A percentile compares a stretch with the other conserved stretches of the same genome.
These are phyloP conservation scores for Drosophila barbarae DNA, from an alignment of 2,888 invertebrate species.

Conservation along the genomic window DNA sequence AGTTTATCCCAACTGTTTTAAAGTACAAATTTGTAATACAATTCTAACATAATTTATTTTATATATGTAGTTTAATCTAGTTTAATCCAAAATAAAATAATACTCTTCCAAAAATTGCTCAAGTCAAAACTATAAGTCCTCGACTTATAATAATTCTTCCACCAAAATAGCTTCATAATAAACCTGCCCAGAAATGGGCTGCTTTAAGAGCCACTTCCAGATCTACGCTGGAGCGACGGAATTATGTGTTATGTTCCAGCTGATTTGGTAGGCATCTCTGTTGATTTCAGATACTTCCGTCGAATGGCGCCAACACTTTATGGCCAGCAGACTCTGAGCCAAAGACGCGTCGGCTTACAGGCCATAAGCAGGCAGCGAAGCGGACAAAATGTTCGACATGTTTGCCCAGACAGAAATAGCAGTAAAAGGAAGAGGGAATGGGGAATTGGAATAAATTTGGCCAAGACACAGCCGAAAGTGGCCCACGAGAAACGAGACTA, in stretches of 20 bases:
- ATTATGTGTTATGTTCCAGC: conserved; percentile 26
- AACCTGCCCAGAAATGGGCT: not conserved
- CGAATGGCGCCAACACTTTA: conserved; percentile 45
- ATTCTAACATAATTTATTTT: too few species aligned
- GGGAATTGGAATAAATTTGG: conserved; percentile 29
- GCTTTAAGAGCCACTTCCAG: not conserved
- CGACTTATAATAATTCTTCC: not conserved
- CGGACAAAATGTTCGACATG: conserved; percentile 70
- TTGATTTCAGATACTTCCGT: conserved; percentile 32
- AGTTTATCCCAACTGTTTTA: too few species aligned
- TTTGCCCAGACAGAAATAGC: conserved; percentile 58
- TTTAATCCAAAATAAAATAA: not conserved
- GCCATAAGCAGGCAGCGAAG: conserved; percentile 55
- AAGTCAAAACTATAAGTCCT: not conserved
- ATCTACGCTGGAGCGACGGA: not conserved
- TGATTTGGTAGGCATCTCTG: conserved; percentile 34
- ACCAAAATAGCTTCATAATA: conserved; percentile 11
- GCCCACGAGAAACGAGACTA: conserved; percentile 31
- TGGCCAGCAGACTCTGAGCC: conserved; percentile 24
- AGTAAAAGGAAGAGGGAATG: conserved; percentile 7
- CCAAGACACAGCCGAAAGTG: conserved; percentile 45
- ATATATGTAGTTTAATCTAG: too few species aligned
- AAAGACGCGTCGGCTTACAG: conserved; percentile 30
- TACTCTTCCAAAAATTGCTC: not conserved
- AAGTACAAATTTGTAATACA: too few species aligned